Conservation (phyloP, 2,888 invertebrate genomes). For the Ectemnius cavifrons region DNA sequence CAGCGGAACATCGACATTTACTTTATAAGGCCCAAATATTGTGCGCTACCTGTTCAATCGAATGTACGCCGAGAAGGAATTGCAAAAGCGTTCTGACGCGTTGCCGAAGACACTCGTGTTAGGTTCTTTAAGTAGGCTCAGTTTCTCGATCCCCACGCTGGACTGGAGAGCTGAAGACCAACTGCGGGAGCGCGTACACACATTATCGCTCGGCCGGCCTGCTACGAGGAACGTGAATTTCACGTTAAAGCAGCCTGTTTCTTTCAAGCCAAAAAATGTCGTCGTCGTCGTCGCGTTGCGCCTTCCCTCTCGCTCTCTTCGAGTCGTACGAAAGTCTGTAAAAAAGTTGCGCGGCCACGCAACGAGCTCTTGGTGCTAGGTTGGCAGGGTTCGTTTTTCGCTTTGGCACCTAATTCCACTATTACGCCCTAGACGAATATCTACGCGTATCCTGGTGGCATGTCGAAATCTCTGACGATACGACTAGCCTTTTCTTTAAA, state of each 20-base stretch:
- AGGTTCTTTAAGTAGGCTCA: conserved; percentile 32
- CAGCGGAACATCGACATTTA: conserved; percentile 58
- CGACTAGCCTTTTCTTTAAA: no score
- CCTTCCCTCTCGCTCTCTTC: not conserved
- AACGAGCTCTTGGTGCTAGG: conserved; percentile 15
- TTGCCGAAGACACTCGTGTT: conserved; percentile 27
- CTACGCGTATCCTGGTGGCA: no score
- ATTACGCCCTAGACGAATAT: not conserved
- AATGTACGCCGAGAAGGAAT: conserved; percentile 52
- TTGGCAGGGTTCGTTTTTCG: conserved; percentile 28
- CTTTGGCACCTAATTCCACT: conserved; percentile 41
- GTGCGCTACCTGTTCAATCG: conserved; percentile 64
- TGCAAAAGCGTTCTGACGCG: conserved; percentile 43
- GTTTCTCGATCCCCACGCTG: conserved; percentile 44
- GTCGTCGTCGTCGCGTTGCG: not conserved
- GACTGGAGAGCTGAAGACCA: not conserved
- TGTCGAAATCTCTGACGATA: no score
- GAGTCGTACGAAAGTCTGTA: conserved; percentile 5
- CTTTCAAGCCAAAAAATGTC: no score
- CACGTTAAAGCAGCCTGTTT: no score
- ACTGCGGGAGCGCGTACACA: conserved; percentile 1
- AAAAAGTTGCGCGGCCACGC: not conserved
- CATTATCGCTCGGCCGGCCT: conserved; percentile 44
- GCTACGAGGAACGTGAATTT: conserved; percentile 13
- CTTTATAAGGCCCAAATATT: conserved; percentile 65